Base-by-base conservation (phyloP, 2,888 invertebrate genomes). In the Drosophila mulleri region DNA sequence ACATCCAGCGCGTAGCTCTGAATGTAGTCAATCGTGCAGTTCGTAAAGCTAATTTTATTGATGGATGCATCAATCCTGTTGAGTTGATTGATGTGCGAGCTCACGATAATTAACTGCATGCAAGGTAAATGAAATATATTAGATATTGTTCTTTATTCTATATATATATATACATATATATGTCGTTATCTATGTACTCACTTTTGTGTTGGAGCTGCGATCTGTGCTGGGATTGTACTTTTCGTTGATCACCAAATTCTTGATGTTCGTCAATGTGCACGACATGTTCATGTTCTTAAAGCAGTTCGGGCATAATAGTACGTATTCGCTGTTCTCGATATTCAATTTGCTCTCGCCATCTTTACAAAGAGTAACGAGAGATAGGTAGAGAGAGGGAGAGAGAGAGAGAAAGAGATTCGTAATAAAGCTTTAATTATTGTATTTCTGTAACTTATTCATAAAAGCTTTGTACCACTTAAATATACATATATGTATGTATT, bases 1-100 rank as follows among this genome's bases (percentile, higher is more conserved):
- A 92, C 92, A 81, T 93, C 91, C 65, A 93, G 93, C 7, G 93
- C 91, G 4, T 83, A 81, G 3, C 82, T 74, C 50, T 86, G 85
- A 12, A 93, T 86, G 3, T 71, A 88, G 11, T 83, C 89, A 44
- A 93, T 93, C 12, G 69, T 88, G 63, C 92, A 92, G 62, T 91
- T 89, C 41, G 73, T 80, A 47, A 92, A 92, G 20, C 75, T 83
- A 6, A 93, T 91, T 64, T 91, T 91, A 35, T 89, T 90, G 66
- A 93, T 79, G 5, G 91, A 91, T 3, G 91, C 89, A 29, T 91
- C 92, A 45, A 93, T 91, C 23, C 91, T 82, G 56, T 90, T 82
- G 5, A 93, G 78, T 37, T 88, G 83, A 9, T 89, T 76, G 26
- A 93, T 89, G 12, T 77, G 63, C 3, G 92, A 90, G 3, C 88